Base-by-base conservation (phyloP, 2,113 vertebrate species). In the Spea bombifrons region DNA sequence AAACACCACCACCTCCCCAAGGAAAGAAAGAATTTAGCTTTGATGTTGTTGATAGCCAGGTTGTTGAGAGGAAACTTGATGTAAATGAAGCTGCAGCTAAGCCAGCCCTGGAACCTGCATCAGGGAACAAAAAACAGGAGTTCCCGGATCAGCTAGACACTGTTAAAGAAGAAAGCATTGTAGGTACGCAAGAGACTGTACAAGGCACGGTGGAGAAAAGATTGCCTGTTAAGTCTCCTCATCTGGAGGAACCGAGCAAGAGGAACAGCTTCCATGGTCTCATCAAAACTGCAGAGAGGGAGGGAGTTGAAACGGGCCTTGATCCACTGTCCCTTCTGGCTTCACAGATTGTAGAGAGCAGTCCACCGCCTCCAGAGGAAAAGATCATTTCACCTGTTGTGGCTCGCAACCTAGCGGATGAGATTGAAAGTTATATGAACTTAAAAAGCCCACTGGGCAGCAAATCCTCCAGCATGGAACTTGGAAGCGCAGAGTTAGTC, bases 401-500 rank as follows among this genome's bases (percentile, higher is more conserved):
- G 78, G 94, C 96, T 59, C 94, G 95, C 46, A 98, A 97, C 82
- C 91, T 99, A 63, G 97, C 97, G 0, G 96, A 98, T 81, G 97
- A 99, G 88, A 99, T 99, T 13, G 94, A 99, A 86, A 96, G 89
- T 88, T 99, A 99, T 83, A 98, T 99, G 97, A 98, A 94, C 82
- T 88, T 97, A n/a, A 93, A 92, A 79, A 95, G 86, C 69, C 95
- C 96, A 0, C 81, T 96, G 47, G 91, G 93, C 15, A 86, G 64
- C 67, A 96, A 95, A 81, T 96, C 95, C 82, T 93, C 92, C 71
- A 99, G 96, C 87, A 96, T 96, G 95, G 96, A 99, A 84, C 90
- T 97, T 15, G 91, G 94, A 65, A 88, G 90, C 83, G 81, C 82
- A 0, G 83, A 75, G 16, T 45, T 66, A 30, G 82, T 82, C 84